These are phyloP conservation scores for Apodemia hepburni DNA, from an alignment of 2,888 invertebrate genomes.

Conservation along the genomic window DNA sequence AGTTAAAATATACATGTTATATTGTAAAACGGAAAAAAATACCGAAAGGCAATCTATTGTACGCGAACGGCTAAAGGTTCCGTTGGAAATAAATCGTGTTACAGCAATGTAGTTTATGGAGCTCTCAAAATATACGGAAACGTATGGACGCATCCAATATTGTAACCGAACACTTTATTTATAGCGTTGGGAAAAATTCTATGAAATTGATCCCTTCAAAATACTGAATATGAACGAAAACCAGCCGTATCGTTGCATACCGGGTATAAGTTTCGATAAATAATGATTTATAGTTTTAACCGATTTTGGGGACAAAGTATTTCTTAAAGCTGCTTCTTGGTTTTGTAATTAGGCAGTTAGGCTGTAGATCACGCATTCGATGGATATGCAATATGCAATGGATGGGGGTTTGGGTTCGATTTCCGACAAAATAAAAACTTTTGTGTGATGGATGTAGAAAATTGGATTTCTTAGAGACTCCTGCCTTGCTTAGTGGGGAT, in stretches of 20 bases:
- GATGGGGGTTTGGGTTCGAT: too few species aligned
- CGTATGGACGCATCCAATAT: slow-evolving; percentile 22
- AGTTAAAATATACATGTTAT: background rate
- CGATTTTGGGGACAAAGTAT: background rate
- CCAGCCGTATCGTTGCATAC: background rate
- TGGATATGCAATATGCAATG: too few species aligned
- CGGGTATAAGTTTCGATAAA: background rate
- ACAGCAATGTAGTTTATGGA: slow-evolving; percentile 25
- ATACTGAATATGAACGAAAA: slow-evolving; percentile 2
- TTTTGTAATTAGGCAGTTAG: too few species aligned
- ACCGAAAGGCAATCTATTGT: slow-evolving; percentile 19
- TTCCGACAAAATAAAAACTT: too few species aligned
- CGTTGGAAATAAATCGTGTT: slow-evolving; percentile 23
- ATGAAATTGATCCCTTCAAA: slow-evolving; percentile 6
- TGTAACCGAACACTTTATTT: slow-evolving; percentile 11
- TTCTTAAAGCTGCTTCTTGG: too few species aligned
- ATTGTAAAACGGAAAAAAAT: slow-evolving; percentile 10
- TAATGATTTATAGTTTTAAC: background rate
- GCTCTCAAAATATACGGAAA: slow-evolving; percentile 22
- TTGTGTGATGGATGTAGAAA: too few species aligned
- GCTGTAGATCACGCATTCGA: too few species aligned
- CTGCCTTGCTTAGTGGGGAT: too few species aligned
- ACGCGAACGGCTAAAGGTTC: slow-evolving; percentile 17
- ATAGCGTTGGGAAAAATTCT: slow-evolving; percentile 5
- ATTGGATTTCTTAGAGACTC: too few species aligned